Base-by-base conservation (phyloP, 2,888 invertebrate genomes). In the Seira musarum region DNA sequence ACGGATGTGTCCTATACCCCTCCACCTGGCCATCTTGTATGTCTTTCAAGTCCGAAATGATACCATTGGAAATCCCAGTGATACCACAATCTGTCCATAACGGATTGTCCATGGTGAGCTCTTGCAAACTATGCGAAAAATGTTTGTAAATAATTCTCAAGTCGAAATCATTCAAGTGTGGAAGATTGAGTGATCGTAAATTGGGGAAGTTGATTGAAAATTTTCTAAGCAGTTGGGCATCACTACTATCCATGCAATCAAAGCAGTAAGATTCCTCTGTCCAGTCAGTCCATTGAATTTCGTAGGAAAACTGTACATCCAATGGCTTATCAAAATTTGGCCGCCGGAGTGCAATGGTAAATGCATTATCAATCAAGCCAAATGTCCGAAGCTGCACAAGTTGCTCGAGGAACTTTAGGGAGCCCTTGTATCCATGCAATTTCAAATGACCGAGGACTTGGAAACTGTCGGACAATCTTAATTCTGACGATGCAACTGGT, bases 231-330 rank as follows among this genome's bases (percentile, higher is more conserved):
- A 78, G 22, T 24, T 78, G 78, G 6, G 67, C 60, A 30, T 78
- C 71, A 22, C 78, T 72, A 60, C 78, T 78, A 21, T 78, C 71
- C 2, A 71, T 15, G 25, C 67, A 30, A 19, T 78, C 78, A 46
- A 67, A 78, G 21, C 25, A 66, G 17, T 78, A 72, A 13, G 66
- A 21, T 22, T 78, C 78, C 53, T 78, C 71, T 13, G 49, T 17
- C 57, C 61, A 78, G 24, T 78, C 57, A 2, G 78, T 78, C 78
- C 78, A 78, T 30, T 71, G 71, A 71, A 78, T 66, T 67, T 78
- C 65, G 40, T 78, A 78, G 10, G 46, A 65, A 19, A 77, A 66
- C 21, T 35, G 65, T 15, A 21, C 46, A 13, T 63, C 57, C 21
- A 78, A 57, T 0, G 71, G 71, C 10, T 30, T 15, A 2, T 1